Evolutionary conservation across 2,888 invertebrate genomes (phyloP), one percentile per base, ranked within the genome.

Genomic region (Dryobota labecula): DNA sequence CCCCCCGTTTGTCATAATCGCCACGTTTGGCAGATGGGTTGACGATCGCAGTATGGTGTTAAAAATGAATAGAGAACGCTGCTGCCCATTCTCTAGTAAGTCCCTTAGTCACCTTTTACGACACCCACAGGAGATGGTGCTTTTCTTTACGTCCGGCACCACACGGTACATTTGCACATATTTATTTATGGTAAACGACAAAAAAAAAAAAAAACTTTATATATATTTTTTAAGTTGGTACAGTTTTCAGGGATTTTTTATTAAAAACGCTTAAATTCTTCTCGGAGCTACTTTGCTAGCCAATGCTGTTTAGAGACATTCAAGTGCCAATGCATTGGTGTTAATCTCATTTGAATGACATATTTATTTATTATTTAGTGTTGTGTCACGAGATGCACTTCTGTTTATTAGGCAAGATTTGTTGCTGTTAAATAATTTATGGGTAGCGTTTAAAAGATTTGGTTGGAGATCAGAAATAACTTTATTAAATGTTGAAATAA

Each of bases 361-460:
- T 57, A n/a, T 58, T 69, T 61, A 67, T 74, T 68, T 36, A 45
- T 24, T 54, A 30, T 49, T 61, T 2, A 67, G 54, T 43, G 20
- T 73, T 24, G n/a, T 63, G 49, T 51, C 61, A 68, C 43, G 24
- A 49, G 11, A 45, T 75, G 68, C 43, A 75, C 49, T 68, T 61
- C 56, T 61, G 38, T 62, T 45, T 68, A 43, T n/a, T 49, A n/a
- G 6, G 13, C 15, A 13, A 61, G 36, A 62, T 51, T 56, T 61
- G 57, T 45, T 45, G 56, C 33, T 61, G 20, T n/a, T 63, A n/a
- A 61, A 41, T 68, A 45, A 45, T 69, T 33, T 43, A 54, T 68
- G n/a, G 18, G n/a, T 20, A 41, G 11, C 15, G 4, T 33, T 49
- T n/a, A n/a, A 36, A 53, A 41, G 20, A 66, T 68, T 24, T 51